Conservation (phyloP, 2,113 vertebrate species). For the Crotalus viridis region DNA sequence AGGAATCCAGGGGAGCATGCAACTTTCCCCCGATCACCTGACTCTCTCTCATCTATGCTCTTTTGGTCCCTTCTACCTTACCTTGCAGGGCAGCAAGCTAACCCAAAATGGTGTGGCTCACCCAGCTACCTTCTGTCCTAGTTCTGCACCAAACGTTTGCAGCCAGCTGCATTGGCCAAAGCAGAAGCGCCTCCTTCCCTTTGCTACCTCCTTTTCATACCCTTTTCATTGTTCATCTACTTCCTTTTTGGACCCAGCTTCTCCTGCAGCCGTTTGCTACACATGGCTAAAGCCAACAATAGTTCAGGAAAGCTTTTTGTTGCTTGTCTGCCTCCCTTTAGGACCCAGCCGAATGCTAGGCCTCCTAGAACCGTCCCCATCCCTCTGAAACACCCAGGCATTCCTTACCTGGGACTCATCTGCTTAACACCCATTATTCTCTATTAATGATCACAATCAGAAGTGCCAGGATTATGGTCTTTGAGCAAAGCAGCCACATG, state of each 20-base stretch:
- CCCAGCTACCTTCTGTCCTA: background rate
- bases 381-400: background rate
- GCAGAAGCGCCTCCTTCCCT: background rate
- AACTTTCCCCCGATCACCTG: background rate
- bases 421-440: background rate
- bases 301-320: background rate
- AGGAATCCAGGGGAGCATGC: background rate
- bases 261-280: background rate
- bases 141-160: background rate
- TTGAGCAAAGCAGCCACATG: background rate
- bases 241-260: background rate
- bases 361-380: background rate
- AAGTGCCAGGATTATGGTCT: background rate
- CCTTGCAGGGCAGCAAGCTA: background rate
- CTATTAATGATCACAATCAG: background rate
- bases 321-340: background rate
- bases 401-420: background rate
- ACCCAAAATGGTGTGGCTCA: background rate
- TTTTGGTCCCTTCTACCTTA: background rate
- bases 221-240: background rate
- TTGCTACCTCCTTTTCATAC: background rate
- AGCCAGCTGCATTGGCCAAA: background rate
- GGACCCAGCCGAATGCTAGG: background rate
- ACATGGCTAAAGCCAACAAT: background rate
- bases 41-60: background rate